Evolutionary conservation across 2,113 vertebrate species (phyloP), one percentile per base, ranked within the genome.

Genomic region (Cervus canadensis): DNA sequence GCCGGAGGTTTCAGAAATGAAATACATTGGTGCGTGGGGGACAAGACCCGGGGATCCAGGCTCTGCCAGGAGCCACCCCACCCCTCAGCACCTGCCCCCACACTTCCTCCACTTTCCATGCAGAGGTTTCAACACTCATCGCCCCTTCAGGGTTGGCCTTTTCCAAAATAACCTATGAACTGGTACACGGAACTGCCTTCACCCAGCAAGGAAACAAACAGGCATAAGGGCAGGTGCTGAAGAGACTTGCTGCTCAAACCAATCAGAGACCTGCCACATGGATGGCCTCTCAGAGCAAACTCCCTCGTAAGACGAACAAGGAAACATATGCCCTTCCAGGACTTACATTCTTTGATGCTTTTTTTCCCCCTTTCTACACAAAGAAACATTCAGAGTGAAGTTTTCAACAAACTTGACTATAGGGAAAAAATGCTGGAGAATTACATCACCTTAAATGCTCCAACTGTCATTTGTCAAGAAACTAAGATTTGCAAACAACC

Each of bases 21-120:
- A 87, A 71, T 0, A 25, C 3, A 45, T 4, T 21, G 19, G 25
- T 6, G 15, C 6, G 0, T 14, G 12, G 12, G 25, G 23, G 9
- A 62, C 21, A 10, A 57, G 56, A 28, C 16, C 5, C 10, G 4
- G 6, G 12, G 43, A 64, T 40, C 26, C 25, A n/a, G 50, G 28
- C 14, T 28, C 76, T 57, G 33, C 48, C 16, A 0, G 43, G 21
- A 93, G n/a, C 87, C 7, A 6, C 48, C 6, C 6, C 3, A 23
- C 33, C n/a, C 17, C 71, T 81, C 6, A 14, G 23, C 3, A 2
- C 7, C 11, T 2, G 13, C 48, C 54, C 76, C 45, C 40, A 36
- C 48, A 56, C 43, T 11, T 25, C 43, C 52, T 40, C 30, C 28
- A 36, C 7, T 45, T 81, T 43, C 67, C 64, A 50, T 19, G 1